Base-by-base conservation (phyloP, 2,888 invertebrate genomes). In the Sceliomorpha sp. region DNA sequence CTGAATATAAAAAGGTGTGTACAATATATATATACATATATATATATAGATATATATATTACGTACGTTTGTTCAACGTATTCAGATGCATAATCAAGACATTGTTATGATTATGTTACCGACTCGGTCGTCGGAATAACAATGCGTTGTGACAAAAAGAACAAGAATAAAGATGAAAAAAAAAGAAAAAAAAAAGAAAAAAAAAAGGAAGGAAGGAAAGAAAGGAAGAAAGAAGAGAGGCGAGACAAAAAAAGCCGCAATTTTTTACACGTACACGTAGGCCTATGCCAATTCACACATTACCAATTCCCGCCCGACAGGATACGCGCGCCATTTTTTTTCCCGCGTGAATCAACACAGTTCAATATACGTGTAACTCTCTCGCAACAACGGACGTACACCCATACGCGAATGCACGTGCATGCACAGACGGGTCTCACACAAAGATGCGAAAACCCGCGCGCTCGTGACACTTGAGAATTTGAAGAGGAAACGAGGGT, bases 291-390 rank as follows among this genome's bases (percentile, higher is more conserved):
- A 34, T 44, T 27, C 51, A 24, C 20, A 37, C 47, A 42, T 42
- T 62, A 45, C 50, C 56, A 36, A 34, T 39, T 55, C 48, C 47
- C 20, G 26, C 55, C 55, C 60, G 62, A 68, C 68, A 68, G 68
- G 62, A 68, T 68, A 68, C 56, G 68, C 44, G 62, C 44, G 48
- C 56, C 56, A 55, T 62, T 68, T 68, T n/a, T n/a, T 68, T 68
- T 68, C 68, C 68, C 68, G 68, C 68, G 68, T 56, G 68, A 68
- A 68, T 68, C 68, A 68, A 68, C 68, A 40, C 50, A 50, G 68
- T 56, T 68, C 68, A 56, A 68, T 68, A 68, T 50, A 20, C 5
- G 20, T 20, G 5, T 20, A 5, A 2, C 20, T 20, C 20, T 20
- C 20, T 5, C 20, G 20, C 20, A 20, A 20, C 20, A 20, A 20